Conservation (phyloP, 2,113 vertebrate genomes). For the Corapipo altera region DNA sequence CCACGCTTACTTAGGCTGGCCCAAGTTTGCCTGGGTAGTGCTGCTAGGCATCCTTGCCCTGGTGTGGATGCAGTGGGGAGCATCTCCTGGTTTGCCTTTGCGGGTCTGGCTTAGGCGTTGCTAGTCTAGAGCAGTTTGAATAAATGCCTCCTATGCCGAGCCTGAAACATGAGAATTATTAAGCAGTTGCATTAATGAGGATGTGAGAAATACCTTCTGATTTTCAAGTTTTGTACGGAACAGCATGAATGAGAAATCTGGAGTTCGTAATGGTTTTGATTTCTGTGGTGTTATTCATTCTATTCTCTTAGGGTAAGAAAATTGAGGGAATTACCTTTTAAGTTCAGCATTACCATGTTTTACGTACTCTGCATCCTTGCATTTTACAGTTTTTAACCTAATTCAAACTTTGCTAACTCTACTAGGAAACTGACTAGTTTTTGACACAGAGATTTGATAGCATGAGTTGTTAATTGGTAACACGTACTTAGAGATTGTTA, state of each 20-base stretch:
- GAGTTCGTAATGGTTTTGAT: accelerated
- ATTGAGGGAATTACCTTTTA: not conserved
- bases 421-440: not conserved
- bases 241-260: not conserved
- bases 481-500: not conserved
- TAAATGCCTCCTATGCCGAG: not conserved
- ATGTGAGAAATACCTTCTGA: not conserved
- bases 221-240: not conserved
- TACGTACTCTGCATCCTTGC: not conserved
- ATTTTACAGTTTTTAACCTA: not conserved
- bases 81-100: not conserved
- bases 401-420: not conserved
- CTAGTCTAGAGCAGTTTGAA: not conserved
- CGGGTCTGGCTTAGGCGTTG: not conserved
- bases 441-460: not conserved
- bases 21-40: accelerated
- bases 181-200: not conserved
- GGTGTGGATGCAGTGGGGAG: accelerated
- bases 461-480: not conserved
- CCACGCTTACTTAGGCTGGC: accelerated
- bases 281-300: not conserved
- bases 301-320: not conserved
- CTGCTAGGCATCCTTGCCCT: not conserved
- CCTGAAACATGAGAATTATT: not conserved
- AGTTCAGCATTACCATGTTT: not conserved